A percentile compares a stretch with the other conserved stretches of the same genome.
phyloP scores from a whole-genome alignment of 2,113 vertebrate genomes.

The Balaeniceps rex region DNA sequence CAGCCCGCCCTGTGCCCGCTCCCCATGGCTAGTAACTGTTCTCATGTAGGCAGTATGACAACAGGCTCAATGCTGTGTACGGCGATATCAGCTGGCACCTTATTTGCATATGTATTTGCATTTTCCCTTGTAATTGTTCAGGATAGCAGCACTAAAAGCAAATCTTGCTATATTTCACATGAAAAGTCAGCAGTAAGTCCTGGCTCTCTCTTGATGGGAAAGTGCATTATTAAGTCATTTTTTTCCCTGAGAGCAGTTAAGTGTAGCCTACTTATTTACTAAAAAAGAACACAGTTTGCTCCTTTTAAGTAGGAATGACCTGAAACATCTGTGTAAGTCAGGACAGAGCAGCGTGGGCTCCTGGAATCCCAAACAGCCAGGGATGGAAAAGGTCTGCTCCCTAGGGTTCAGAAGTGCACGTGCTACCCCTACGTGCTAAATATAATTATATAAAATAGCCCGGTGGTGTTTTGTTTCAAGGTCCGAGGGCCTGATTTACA shows the following conservation, averaged over 20 bases:
- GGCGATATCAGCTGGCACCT: neutral
- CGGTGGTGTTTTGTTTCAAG: neutral
- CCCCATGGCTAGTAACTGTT: neutral
- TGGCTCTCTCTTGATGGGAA: neutral
- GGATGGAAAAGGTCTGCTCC: neutral
- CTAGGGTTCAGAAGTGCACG: neutral
- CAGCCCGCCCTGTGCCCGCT: slow-evolving; percentile 23
- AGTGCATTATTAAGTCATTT: neutral
- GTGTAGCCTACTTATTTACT: neutral
- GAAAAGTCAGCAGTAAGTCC: neutral
- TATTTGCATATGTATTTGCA: slow-evolving; percentile 67
- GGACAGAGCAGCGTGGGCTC: neutral
- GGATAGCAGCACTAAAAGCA: slow-evolving; percentile 34
- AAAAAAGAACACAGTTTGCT: neutral
- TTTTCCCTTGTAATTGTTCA: slow-evolving; percentile 19
- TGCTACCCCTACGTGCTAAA: neutral
- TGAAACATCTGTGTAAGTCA: neutral
- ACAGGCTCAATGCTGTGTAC: neutral
- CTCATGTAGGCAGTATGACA: neutral
- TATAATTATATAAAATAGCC: neutral
- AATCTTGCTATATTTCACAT: neutral
- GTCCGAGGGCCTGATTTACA: neutral
- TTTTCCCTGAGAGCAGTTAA: neutral
- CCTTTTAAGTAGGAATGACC: neutral
- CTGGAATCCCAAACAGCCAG: neutral